phyloP scores from a whole-genome alignment of 2,888 invertebrate genomes.

The Mesorhabditis sp. region DNA sequence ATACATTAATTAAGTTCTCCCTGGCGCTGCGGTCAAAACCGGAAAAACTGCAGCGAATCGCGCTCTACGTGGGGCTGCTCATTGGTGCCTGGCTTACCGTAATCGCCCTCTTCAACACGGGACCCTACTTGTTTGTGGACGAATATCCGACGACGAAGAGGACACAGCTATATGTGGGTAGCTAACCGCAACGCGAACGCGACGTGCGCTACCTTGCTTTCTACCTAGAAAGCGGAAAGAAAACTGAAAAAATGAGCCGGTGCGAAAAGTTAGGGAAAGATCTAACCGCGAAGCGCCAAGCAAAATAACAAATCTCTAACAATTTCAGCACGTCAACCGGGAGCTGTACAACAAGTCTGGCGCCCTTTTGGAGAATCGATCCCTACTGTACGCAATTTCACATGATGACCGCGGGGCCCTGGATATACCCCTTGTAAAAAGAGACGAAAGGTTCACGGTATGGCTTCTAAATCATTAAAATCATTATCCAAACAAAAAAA shows the following conservation, averaged over 20 bases:
- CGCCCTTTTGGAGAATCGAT: constrained; percentile 19
- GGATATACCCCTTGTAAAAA: constrained; percentile 42
- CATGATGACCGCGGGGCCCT: constrained; percentile 39
- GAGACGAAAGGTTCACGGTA: constrained; percentile 18
- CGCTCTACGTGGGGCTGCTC: not conserved
- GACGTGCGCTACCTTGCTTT: too few relatives aligned
- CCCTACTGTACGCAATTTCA: constrained; percentile 37
- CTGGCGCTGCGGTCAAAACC: not conserved
- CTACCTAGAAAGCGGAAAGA: not conserved
- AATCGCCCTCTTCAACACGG: not conserved
- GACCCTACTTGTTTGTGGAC: constrained; percentile 30
- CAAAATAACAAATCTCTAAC: not conserved
- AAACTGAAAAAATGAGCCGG: not conserved
- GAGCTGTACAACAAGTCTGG: constrained; percentile 26
- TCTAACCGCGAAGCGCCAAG: too few relatives aligned
- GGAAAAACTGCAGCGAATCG: not conserved
- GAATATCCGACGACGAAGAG: constrained; percentile 38
- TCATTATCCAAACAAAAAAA: not conserved
- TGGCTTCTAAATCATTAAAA: constrained; percentile 7
- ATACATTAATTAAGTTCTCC: not conserved
- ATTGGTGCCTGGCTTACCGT: not conserved
- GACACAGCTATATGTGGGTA: constrained; percentile 43
- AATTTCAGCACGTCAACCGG: constrained; percentile 40
- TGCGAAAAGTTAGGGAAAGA: not conserved
- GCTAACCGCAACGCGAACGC: too few relatives aligned